A percentile compares a stretch with the other conserved stretches of the same genome.
Evolutionary conservation across 2,113 vertebrate species (phyloP).

Genomic region (human): DNA sequence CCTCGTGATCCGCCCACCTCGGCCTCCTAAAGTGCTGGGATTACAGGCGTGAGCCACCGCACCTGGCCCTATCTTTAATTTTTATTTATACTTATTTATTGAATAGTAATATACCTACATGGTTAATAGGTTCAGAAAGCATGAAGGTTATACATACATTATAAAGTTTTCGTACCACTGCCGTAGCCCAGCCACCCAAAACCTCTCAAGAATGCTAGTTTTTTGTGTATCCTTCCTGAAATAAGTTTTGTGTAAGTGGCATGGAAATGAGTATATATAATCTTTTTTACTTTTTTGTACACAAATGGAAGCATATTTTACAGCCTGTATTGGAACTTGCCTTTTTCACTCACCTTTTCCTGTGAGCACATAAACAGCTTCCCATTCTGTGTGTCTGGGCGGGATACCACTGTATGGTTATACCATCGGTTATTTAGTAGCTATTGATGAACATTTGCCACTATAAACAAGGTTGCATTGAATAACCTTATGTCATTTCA

Average conservation of each 20-base stretch:
- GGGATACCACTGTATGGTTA: too few relatives aligned
- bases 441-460: neutral
- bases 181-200: fast-evolving
- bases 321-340: neutral
- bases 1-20: too few relatives aligned
- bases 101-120: neutral
- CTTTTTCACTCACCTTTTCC: neutral
- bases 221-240: neutral
- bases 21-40: too few relatives aligned
- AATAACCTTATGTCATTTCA: neutral
- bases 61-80: too few relatives aligned
- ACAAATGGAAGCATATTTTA: neutral
- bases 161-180: neutral
- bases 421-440: neutral
- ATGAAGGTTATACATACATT: neutral
- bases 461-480: neutral
- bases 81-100: neutral
- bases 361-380: neutral
- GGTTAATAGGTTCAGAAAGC: neutral
- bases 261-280: neutral
- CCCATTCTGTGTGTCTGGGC: neutral
- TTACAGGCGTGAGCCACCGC: too few relatives aligned
- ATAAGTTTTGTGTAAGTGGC: neutral
- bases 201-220: neutral
- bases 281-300: neutral